Evolutionary conservation across 2,113 vertebrate genomes (phyloP).

Genomic region (Stictonetta naevosa): DNA sequence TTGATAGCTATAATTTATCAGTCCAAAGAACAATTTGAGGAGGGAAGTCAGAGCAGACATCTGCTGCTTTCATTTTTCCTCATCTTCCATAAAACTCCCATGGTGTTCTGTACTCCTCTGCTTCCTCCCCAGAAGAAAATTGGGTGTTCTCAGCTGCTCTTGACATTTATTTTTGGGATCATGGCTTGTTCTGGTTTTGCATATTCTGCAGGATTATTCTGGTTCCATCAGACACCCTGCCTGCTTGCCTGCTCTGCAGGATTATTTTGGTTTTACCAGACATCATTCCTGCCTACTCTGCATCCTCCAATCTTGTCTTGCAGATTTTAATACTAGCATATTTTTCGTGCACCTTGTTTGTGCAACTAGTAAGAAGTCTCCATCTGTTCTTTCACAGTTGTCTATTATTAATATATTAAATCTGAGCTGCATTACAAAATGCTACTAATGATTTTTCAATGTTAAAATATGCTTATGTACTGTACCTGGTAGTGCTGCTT

Average conservation of each 20-base stretch:
- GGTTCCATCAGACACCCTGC: background rate
- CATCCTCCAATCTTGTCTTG: background rate
- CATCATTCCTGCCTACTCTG: conserved; percentile 2
- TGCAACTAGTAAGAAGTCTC: background rate
- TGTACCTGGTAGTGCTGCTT: background rate
- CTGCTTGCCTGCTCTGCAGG: conserved; percentile 30
- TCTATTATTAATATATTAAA: conserved; percentile 2
- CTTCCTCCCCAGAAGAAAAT: background rate
- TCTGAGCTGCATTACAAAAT: background rate
- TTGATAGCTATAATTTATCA: background rate
- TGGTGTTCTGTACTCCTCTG: background rate
- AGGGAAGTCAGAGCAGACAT: background rate
- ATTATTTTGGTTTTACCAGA: conserved; percentile 61
- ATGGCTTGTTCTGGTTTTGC: conserved; percentile 26
- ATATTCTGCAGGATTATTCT: conserved; percentile 57
- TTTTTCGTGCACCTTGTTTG: background rate
- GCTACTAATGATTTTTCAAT: background rate
- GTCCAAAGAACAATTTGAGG: background rate
- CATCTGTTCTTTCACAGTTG: background rate
- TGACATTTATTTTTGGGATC: conserved; percentile 43
- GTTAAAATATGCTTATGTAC: background rate
- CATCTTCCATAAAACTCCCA: background rate
- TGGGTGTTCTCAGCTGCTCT: background rate
- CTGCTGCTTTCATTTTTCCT: background rate
- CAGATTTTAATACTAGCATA: background rate